Percentiles rank a stretch among this genome's conserved stretches.
Conservation (phyloP, 2,797 vertebrate species). For the Orestias chungarensis region DNA sequence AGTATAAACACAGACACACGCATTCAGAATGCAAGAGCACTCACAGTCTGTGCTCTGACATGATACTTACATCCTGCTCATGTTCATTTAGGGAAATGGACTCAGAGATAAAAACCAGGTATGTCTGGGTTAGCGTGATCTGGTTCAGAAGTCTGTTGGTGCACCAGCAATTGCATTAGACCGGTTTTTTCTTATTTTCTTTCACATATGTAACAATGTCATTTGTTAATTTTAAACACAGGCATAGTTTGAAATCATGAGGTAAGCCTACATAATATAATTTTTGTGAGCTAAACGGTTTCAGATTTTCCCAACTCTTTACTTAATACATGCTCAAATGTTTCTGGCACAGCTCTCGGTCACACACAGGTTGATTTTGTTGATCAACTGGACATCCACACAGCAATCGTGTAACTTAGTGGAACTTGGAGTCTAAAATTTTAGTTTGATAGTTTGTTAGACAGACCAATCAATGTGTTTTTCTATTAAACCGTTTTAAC, state of each 20-base stretch:
- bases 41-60: conserved; percentile 54
- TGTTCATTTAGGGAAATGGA: conserved; percentile 56
- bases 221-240: conserved; percentile 1
- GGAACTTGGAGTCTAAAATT: neutral
- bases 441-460: neutral
- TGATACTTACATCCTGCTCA: conserved; percentile 67
- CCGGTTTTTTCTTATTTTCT: conserved; percentile 26
- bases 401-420: neutral
- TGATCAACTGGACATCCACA: neutral
- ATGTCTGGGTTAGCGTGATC: conserved; percentile 38
- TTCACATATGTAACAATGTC: conserved; percentile 4
- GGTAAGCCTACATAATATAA: conserved; percentile 5
- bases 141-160: conserved; percentile 43
- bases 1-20: conserved; percentile 73
- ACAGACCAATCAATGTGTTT: neutral
- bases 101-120: conserved; percentile 65
- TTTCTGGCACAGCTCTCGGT: neutral
- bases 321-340: neutral
- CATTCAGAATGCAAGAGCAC: conserved; percentile 57
- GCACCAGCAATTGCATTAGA: conserved; percentile 37
- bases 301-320: neutral
- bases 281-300: neutral
- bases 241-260: conserved; percentile 6
- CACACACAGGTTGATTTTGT: neutral
- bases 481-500: neutral